These are phyloP conservation scores for Nestor notabilis DNA, from an alignment of 2,113 vertebrate species.

Conservation along the genomic window DNA sequence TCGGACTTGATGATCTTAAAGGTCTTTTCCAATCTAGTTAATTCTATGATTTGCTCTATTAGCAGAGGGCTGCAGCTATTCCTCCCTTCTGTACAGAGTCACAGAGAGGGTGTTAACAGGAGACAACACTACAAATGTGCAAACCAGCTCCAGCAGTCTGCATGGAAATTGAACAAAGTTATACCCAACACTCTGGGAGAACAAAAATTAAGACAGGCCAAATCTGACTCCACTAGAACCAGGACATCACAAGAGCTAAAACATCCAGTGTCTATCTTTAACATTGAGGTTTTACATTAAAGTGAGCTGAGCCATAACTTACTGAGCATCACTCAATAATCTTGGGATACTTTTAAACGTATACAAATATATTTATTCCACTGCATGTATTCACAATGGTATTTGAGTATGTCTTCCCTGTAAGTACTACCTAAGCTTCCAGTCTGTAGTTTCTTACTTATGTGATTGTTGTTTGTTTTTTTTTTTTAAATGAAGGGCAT, in stretches of 20 bases:
- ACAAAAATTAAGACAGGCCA: neutral
- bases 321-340: neutral
- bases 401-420: neutral
- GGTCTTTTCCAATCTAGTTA: neutral
- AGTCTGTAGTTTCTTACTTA: slow-evolving; percentile 27
- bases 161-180: neutral
- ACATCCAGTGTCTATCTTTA: neutral
- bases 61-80: neutral
- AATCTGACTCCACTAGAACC: neutral
- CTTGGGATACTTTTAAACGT: neutral
- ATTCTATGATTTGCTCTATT: neutral
- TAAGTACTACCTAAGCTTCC: slow-evolving; percentile 20
- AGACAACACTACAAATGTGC: neutral
- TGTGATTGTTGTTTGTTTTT: neutral
- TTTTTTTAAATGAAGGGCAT: slow-evolving; percentile 29
- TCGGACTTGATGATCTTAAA: neutral
- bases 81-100: accelerated
- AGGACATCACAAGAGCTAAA: neutral
- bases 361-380: neutral
- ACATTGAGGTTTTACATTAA: neutral
- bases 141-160: neutral
- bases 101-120: neutral
- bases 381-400: neutral
- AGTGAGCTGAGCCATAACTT: neutral
- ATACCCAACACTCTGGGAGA: neutral